Conservation (phyloP, 2,888 invertebrate genomes). For the Xestoiulus laeticollis region DNA sequence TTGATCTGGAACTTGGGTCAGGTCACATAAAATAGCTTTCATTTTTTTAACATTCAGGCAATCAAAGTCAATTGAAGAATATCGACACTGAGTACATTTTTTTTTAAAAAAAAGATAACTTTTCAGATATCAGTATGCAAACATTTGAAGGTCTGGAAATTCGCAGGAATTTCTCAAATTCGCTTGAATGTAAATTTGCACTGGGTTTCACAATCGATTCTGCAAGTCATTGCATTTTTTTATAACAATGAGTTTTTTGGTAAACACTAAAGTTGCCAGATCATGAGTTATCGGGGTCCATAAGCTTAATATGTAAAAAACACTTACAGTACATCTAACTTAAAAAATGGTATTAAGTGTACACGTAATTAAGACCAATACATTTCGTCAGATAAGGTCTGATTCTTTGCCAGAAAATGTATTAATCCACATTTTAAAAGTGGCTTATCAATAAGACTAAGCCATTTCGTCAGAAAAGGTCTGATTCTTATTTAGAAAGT, state of each 20-base stretch:
- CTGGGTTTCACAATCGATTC: neutral
- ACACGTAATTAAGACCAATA: too few relatives aligned
- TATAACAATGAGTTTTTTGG: neutral
- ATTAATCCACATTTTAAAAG: too few relatives aligned
- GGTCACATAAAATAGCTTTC: neutral
- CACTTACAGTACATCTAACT: too few relatives aligned
- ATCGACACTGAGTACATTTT: neutral
- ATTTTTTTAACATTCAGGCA: neutral
- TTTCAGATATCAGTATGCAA: neutral
- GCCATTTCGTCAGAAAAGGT: too few relatives aligned
- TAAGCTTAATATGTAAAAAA: too few relatives aligned
- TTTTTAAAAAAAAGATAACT: neutral
- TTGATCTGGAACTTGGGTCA: too few relatives aligned
- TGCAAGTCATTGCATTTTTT: neutral
- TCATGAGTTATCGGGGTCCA: neutral
- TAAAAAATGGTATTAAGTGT: too few relatives aligned
- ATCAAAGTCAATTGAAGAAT: neutral
- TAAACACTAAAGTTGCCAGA: neutral
- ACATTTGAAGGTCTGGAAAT: slow-evolving; percentile 6
- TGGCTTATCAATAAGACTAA: too few relatives aligned
- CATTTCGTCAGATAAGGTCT: too few relatives aligned
- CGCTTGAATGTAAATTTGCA: neutral
- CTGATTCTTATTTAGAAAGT: too few relatives aligned
- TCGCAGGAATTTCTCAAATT: neutral
- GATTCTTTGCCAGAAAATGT: too few relatives aligned